Base-by-base conservation (phyloP, 2,113 vertebrate genomes). In the Phalacrocorax pelagicus region DNA sequence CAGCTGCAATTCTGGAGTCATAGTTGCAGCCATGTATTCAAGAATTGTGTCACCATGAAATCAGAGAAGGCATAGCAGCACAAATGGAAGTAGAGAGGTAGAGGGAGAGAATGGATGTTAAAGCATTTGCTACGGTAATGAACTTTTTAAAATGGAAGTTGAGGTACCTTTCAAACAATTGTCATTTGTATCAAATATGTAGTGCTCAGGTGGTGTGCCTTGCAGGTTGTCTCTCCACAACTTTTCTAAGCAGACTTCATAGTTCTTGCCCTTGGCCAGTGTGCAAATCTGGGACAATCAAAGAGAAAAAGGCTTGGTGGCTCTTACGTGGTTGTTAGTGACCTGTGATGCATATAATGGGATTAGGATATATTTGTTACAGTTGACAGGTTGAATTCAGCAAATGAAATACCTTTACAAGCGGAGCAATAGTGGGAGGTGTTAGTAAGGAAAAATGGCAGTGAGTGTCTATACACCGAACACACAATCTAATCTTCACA, bases 331-430 rank as follows among this genome's bases (percentile, higher is more conserved):
- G 57, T 67, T 95, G 51, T 77, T 91, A 91, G 81, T 55, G 87
- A 88, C 85, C 62, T 92, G 81, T 96, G 94, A 94, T 96, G 73
- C 93, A 67, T 88, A 75, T 95, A 95, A 96, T 90, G 79, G 84
- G 91, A 97, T 98, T 96, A 97, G 74, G 71, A 77, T 88, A 57
- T 84, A 96, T 95, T 97, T 96, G 93, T 84, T 92, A 96, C 95
- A 94, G 67, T 52, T 91, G 81, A 69, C 80, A 57, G 62, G 81
- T 70, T 96, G 79, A 92, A 86, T 96, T 96, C 94, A 92, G 81
- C 81, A 94, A 95, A 55, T 88, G 32, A 95, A 97, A 97, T 95
- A 85, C 88, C n/a, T 97, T 91, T 91, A 66, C 77, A 86, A 66
- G 84, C 58, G 1, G 36, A 61, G 74, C 74, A 74, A 58, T 62